Conservation (phyloP, 2,113 vertebrate species). For the Clarias gariepinus region DNA sequence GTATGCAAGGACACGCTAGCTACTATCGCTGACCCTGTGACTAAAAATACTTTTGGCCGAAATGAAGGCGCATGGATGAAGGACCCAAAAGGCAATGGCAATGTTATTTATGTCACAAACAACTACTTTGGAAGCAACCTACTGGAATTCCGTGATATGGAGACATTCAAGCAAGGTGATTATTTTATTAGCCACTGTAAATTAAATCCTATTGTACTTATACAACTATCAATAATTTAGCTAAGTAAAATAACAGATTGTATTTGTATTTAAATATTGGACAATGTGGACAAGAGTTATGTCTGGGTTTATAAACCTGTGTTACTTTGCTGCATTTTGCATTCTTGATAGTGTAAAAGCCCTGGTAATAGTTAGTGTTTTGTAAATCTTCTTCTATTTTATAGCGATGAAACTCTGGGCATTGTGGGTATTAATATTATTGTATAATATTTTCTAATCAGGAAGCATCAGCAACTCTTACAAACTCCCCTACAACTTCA, state of each 20-base stretch:
- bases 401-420: background rate
- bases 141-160: conserved; percentile 88
- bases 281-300: background rate
- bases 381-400: background rate
- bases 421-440: background rate
- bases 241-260: background rate
- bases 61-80: conserved; percentile 95
- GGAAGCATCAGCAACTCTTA: conserved; percentile 83
- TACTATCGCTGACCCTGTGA: conserved; percentile 87
- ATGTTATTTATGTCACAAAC: conserved; percentile 88
- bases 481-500: conserved; percentile 94
- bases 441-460: conserved; percentile 45
- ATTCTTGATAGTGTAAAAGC: too few species aligned
- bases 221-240: background rate
- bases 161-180: conserved; percentile 90
- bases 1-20: conserved; percentile 92
- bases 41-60: conserved; percentile 84
- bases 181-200: background rate
- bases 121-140: conserved; percentile 87
- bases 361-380: too few species aligned
- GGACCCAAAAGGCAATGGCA: conserved; percentile 86
- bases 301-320: too few species aligned
- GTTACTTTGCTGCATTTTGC: too few species aligned
- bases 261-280: background rate
- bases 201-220: background rate